A percentile compares a stretch with the other conserved stretches of the same genome.
Conservation (phyloP, 2,113 vertebrate genomes). For the Ictidomys tridecemlineatus region DNA sequence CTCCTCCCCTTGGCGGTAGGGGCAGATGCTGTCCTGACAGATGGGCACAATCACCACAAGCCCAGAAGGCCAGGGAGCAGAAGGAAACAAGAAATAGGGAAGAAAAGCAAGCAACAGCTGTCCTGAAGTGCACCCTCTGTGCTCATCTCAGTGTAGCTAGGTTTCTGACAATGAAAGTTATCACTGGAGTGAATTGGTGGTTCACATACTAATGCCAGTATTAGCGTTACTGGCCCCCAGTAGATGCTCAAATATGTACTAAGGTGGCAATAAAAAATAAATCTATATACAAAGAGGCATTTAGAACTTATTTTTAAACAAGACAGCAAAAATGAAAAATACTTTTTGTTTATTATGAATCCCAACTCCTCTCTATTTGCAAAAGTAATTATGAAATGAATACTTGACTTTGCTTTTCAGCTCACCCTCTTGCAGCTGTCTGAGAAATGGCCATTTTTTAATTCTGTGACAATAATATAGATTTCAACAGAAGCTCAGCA, state of each 20-base stretch:
- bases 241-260: neutral
- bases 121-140: neutral
- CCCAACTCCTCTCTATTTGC: neutral
- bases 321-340: slow-evolving; percentile 54
- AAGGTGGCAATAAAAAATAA: neutral
- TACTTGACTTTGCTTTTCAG: slow-evolving; percentile 33
- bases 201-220: neutral
- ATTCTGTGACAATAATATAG: slow-evolving; percentile 26
- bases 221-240: neutral
- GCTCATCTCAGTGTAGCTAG: neutral
- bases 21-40: slow-evolving; percentile 18
- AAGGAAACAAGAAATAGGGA: slow-evolving; percentile 1
- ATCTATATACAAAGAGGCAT: slow-evolving; percentile 9
- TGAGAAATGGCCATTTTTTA: neutral
- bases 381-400: slow-evolving; percentile 53
- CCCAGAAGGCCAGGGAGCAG: slow-evolving; percentile 28
- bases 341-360: slow-evolving; percentile 41
- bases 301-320: neutral
- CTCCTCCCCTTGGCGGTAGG: neutral
- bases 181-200: neutral
- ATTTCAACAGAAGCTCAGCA: slow-evolving; percentile 22
- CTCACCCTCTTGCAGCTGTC: neutral
- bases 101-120: neutral
- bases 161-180: neutral
- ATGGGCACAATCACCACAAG: neutral